Conservation (phyloP, 2,113 vertebrate species). For the Vimba vimba region DNA sequence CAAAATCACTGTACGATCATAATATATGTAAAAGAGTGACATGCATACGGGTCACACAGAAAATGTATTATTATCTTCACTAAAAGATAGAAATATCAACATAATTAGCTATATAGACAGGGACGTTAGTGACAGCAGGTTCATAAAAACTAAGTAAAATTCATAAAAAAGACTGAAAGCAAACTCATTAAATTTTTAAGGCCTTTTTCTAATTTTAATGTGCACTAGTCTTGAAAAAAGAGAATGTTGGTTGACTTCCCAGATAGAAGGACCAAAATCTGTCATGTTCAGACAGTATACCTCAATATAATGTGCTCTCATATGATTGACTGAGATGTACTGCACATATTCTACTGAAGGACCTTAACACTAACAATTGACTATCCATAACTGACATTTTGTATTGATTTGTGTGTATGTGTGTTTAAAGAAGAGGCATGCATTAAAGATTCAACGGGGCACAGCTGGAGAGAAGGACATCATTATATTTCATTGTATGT, state of each 20-base stretch:
- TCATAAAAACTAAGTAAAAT: not conserved
- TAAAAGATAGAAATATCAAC: not conserved
- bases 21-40: not conserved
- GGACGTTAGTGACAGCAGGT: not conserved
- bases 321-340: not conserved
- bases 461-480: conserved; percentile 15
- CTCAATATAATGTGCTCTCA: not conserved
- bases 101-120: not conserved
- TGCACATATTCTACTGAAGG: not conserved
- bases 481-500: not conserved
- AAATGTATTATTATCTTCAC: not conserved
- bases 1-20: not conserved
- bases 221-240: not conserved
- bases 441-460: conserved; percentile 35
- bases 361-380: not conserved
- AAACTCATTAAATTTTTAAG: not conserved
- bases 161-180: not conserved
- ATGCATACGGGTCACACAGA: not conserved
- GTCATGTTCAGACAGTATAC: not conserved
- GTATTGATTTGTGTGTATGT: conserved; percentile 45
- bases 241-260: not conserved
- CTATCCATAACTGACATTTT: conserved; percentile 39
- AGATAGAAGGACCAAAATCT: not conserved
- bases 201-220: not conserved
- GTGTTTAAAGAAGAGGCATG: conserved; percentile 1